Evolutionary conservation across 2,888 invertebrate genomes (phyloP).

Genomic region (Ophonus ardosiacus): DNA sequence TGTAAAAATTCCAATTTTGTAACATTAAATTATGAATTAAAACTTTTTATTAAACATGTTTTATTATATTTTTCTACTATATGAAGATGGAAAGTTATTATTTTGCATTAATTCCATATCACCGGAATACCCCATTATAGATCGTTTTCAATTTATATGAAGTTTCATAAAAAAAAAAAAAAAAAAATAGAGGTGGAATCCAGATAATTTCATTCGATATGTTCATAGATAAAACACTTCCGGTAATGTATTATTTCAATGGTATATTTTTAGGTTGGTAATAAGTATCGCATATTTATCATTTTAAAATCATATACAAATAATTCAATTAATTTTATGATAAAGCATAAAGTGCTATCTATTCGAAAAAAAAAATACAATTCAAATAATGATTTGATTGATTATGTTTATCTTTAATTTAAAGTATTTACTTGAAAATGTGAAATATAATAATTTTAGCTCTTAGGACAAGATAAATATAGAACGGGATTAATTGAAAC

Average conservation of each 20-base stretch:
- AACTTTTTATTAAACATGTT: too few species aligned
- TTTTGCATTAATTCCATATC: too few species aligned
- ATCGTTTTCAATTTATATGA: background rate
- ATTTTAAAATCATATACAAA: background rate
- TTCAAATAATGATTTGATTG: too few species aligned
- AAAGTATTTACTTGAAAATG: background rate
- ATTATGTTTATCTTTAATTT: background rate
- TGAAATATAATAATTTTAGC: background rate
- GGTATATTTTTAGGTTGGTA: background rate
- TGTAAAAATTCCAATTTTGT: too few species aligned
- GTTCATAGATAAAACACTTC: background rate
- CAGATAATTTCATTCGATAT: background rate
- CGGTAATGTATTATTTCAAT: conserved; percentile 29
- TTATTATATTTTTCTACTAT: too few species aligned
- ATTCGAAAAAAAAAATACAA: too few species aligned
- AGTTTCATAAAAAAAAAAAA: too few species aligned
- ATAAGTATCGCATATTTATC: background rate
- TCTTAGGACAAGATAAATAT: background rate
- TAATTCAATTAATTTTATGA: too few species aligned
- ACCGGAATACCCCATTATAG: background rate
- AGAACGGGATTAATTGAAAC: conserved; percentile 19
- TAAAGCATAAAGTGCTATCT: too few species aligned
- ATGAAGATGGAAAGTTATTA: too few species aligned
- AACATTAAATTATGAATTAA: too few species aligned
- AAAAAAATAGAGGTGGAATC: too few species aligned